Conservation (phyloP, 37 sponge, comb jelly and placozoan species). For the Tethya wilhelma region DNA sequence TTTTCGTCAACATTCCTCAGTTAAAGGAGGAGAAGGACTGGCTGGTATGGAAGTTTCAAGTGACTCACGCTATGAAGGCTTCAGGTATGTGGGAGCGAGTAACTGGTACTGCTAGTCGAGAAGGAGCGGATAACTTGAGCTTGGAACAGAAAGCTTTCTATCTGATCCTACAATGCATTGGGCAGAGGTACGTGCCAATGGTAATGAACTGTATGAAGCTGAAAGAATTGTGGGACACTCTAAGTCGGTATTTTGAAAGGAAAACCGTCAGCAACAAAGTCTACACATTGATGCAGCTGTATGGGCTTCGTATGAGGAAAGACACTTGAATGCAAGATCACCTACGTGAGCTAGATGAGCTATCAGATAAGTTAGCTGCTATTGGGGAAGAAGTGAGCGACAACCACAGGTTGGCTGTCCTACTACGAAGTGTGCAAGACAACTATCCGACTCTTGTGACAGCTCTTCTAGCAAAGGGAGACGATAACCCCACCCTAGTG, state of each 20-base stretch:
- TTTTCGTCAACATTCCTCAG: background rate
- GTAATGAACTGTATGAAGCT: background rate
- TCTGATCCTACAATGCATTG: conserved; percentile 26
- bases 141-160: background rate
- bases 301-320: no score
- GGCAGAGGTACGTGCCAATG: conserved; percentile 4
- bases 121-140: background rate
- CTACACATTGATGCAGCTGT: no score
- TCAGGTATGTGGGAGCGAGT: background rate
- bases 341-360: no score
- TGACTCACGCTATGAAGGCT: background rate
- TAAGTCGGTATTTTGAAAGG: conserved; percentile 16
- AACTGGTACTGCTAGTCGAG: background rate
- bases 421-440: conserved; percentile 21
- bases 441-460: conserved; percentile 21
- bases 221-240: conserved; percentile 16
- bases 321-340: no score
- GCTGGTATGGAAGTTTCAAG: background rate
- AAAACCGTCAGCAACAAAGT: no score
- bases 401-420: background rate
- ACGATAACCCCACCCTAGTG: background rate
- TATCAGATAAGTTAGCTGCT: no score
- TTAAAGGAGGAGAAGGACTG: background rate
- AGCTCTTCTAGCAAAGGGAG: conserved; percentile 1
- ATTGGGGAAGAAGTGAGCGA: conserved; percentile 28